Conservation (phyloP, 1,140 invertebrate species). For the Doryteuthis pealeii region DNA sequence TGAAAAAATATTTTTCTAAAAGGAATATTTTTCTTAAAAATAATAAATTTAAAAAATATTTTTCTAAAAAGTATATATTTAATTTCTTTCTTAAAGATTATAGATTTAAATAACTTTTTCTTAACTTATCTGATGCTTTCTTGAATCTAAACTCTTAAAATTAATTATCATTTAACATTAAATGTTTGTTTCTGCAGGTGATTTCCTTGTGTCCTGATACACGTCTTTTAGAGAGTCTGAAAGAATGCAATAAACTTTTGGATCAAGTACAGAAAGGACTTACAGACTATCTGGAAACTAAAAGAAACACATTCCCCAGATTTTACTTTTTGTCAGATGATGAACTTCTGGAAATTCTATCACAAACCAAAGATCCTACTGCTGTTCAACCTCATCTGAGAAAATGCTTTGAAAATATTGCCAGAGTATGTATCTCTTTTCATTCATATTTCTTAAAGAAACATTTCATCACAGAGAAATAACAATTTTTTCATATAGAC, state of each 20-base stretch:
- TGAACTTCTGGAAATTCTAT: constrained; percentile 81
- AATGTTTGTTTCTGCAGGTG: constrained; percentile 39
- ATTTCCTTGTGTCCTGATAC: constrained; percentile 61
- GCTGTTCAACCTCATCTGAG: constrained; percentile 77
- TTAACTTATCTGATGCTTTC: no score
- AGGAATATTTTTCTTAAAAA: no score
- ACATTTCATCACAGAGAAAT: no score
- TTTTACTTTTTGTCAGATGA: constrained; percentile 90
- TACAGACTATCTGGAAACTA: constrained; percentile 79
- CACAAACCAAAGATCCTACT: constrained; percentile 78
- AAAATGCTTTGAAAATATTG: constrained; percentile 80
- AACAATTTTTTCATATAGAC: no score
- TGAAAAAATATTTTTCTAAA: no score
- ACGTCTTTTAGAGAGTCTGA: constrained; percentile 69
- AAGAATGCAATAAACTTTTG: constrained; percentile 70
- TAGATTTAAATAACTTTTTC: no score
- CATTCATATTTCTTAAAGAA: no score
- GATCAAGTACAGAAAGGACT: constrained; percentile 74
- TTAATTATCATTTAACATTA: no score
- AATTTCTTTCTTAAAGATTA: no score
- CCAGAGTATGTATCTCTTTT: constrained; percentile 66
- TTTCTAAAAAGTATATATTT: no score
- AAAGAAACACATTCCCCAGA: constrained; percentile 76
- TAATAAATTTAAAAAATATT: no score
- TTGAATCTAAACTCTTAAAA: no score